These are phyloP conservation scores for Sciurus carolinensis DNA, from an alignment of 2,797 vertebrate genomes.

Conservation along the genomic window DNA sequence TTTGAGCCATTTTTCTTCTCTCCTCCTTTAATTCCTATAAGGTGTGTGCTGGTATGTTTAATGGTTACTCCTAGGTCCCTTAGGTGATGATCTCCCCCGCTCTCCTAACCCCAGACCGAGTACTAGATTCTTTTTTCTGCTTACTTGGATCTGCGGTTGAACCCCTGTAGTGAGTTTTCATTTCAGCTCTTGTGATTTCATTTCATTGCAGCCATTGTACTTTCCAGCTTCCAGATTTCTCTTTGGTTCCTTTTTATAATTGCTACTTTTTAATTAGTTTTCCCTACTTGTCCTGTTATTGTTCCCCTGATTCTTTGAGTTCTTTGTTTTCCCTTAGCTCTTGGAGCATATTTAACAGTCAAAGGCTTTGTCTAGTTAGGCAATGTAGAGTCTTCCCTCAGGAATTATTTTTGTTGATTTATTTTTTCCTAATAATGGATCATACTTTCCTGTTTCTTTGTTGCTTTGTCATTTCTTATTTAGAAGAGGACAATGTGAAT, in stretches of 20 bases:
- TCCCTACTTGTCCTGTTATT: background rate
- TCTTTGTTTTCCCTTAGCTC: background rate
- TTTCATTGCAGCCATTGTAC: background rate
- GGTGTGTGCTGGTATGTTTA: background rate
- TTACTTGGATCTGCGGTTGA: background rate
- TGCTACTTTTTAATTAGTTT: background rate
- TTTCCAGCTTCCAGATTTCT: background rate
- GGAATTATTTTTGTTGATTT: background rate
- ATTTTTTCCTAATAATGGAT: background rate
- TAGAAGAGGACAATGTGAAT: background rate
- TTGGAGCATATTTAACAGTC: background rate
- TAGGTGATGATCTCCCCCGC: background rate
- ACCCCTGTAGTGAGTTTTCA: background rate
- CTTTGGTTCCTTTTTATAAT: background rate
- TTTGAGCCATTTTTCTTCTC: background rate
- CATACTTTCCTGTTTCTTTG: background rate
- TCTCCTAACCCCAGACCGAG: background rate
- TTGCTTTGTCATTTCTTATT: background rate
- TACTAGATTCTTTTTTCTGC: background rate
- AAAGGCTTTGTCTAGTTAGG: background rate
- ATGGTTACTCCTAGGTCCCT: background rate
- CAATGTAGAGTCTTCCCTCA: background rate
- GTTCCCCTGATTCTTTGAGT: background rate
- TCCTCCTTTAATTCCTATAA: background rate
- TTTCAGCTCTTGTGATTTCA: background rate